Evolutionary conservation across 2,888 invertebrate genomes (phyloP).

Genomic region (Ptilodon capucinus): DNA sequence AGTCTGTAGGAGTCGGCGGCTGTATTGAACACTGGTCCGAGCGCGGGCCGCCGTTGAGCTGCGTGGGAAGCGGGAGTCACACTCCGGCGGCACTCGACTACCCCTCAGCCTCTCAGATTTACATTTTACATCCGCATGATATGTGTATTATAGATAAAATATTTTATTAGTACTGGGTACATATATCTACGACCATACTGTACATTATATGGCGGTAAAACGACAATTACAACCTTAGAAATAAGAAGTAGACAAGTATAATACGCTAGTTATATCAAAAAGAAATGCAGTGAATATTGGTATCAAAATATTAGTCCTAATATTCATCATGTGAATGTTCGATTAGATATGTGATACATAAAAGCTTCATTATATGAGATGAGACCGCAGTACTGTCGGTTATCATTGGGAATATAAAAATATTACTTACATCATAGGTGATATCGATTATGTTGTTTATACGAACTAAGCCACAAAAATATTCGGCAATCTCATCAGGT

Average conservation of each 20-base stretch:
- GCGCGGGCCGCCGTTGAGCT: slow-evolving; percentile 61
- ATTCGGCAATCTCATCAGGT: slow-evolving; percentile 42
- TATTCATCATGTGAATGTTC: slow-evolving; percentile 63
- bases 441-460: slow-evolving; percentile 45
- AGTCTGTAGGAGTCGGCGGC: slow-evolving; percentile 57
- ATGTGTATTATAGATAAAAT: slow-evolving; percentile 75
- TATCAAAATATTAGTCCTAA: slow-evolving; percentile 80
- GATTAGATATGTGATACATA: slow-evolving; percentile 77
- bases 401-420: slow-evolving; percentile 69
- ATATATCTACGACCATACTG: slow-evolving; percentile 70
- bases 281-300: slow-evolving; percentile 76
- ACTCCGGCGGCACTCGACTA: slow-evolving; percentile 57
- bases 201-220: slow-evolving; percentile 72
- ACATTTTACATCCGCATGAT: slow-evolving; percentile 74
- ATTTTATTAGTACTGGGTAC: slow-evolving; percentile 72
- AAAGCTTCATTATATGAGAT: slow-evolving; percentile 56
- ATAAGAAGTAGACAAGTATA: slow-evolving; percentile 65
- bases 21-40: slow-evolving; percentile 48
- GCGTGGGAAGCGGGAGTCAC: slow-evolving; percentile 32
- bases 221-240: slow-evolving; percentile 69
- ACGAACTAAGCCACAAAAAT: slow-evolving; percentile 55
- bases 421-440: slow-evolving; percentile 61
- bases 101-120: slow-evolving; percentile 66
- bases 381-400: slow-evolving; percentile 53
- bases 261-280: slow-evolving; percentile 71